Evolutionary conservation across 2,113 vertebrate species (phyloP).

Genomic region (Tapirus terrestris): DNA sequence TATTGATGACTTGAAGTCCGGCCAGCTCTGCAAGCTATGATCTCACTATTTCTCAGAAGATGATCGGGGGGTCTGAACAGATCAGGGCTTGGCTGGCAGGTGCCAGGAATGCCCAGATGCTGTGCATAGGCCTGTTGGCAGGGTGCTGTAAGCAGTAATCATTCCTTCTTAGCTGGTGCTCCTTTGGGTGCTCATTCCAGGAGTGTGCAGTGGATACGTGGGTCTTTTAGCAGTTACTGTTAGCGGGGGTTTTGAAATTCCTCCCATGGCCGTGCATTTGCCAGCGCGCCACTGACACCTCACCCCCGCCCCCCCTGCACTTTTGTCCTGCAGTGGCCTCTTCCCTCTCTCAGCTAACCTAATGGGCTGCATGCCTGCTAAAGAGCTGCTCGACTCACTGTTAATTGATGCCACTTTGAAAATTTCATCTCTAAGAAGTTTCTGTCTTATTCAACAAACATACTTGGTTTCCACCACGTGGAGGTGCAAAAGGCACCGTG

Average conservation of each 20-base stretch:
- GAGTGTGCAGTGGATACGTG: not conserved
- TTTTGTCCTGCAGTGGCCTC: not conserved
- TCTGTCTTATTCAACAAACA: not conserved
- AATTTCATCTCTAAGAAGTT: slow-evolving; percentile 26
- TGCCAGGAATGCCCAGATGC: slow-evolving; percentile 48
- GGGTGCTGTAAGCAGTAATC: not conserved
- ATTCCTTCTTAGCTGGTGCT: not conserved
- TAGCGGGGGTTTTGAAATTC: not conserved
- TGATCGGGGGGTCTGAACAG: slow-evolving; percentile 50
- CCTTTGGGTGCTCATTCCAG: not conserved
- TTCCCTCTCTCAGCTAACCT: not conserved
- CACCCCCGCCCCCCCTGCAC: not conserved
- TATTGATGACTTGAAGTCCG: slow-evolving; percentile 55
- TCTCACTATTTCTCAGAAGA: slow-evolving; percentile 61
- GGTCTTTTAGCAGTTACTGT: not conserved
- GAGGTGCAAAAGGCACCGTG: not conserved
- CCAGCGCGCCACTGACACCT: not conserved
- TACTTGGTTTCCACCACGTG: not conserved
- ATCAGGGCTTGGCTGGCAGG: slow-evolving; percentile 57
- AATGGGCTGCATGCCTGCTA: not conserved
- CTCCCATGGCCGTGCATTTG: not conserved
- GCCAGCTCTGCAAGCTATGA: not conserved
- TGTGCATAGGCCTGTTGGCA: not conserved
- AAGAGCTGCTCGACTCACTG: not conserved
- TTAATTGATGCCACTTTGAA: not conserved